Evolutionary conservation across 2,113 vertebrate species (phyloP), one percentile per base, ranked within the genome.

Genomic region (Apteryx owenii): DNA sequence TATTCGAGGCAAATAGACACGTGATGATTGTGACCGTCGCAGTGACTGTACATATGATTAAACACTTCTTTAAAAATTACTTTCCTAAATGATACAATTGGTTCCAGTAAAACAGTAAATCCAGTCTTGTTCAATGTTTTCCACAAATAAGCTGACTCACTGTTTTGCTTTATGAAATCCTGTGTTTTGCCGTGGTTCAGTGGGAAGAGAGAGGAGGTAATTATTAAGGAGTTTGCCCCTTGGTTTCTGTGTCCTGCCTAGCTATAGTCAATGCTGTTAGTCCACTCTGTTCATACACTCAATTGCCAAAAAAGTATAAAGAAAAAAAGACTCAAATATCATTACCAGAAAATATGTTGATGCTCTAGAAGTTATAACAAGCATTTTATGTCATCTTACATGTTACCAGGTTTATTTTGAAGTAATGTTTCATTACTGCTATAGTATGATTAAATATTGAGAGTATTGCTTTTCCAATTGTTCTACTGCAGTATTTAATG

Each of bases 401-500:
- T 85, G 86, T 97, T 98, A 90, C n/a, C 73, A 89, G 50, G 72
- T 98, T 98, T 98, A 97, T 98, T 98, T 98, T 94, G 97, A 98
- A 97, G 97, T 95, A 87, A 80, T 96, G 95, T 97, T 98, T 98
- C 97, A 95, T 97, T 98, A 98, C 97, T 98, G 92, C 97, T 97
- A 97, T 94, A 91, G 94, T 98, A 97, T 98, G 98, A 98, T 98
- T 98, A 98, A 98, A 98, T 98, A 98, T 98, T 98, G 98, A 98
- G 98, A 98, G 95, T 98, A 98, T 98, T 98, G 98, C 98, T 98
- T 98, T 98, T 98, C 96, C 97, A 97, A 70, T 98, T 98, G 98
- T 98, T 98, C 98, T 98, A 98, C 97, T 97, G 95, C 96, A 96
- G 98, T 98, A 98, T 98, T 98, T 98, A 99, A 98, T 98, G 98